These are phyloP conservation scores for Cephalopterus ornatus DNA, from an alignment of 2,113 vertebrate genomes.

Conservation along the genomic window DNA sequence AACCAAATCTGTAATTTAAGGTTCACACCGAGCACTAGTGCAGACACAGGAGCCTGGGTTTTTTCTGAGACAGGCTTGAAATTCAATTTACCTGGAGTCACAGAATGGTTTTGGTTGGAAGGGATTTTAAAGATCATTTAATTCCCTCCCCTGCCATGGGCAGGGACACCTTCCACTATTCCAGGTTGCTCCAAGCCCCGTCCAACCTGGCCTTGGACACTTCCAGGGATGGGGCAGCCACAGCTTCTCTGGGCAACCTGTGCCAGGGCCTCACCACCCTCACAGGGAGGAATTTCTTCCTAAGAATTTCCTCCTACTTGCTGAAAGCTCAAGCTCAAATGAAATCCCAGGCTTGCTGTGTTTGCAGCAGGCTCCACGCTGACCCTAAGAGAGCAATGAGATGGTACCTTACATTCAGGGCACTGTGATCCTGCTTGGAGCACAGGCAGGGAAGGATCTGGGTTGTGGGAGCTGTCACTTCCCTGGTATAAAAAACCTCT, in stretches of 20 bases:
- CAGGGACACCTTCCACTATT: background rate
- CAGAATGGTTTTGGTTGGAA: background rate
- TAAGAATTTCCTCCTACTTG: background rate
- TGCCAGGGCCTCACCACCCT: background rate
- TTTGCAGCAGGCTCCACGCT: background rate
- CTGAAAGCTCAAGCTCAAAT: background rate
- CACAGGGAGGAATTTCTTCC: background rate
- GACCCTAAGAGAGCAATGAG: background rate
- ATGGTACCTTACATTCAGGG: background rate
- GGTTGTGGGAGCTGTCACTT: background rate
- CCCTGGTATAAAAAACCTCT: background rate
- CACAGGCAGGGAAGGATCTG: background rate
- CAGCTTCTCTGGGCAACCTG: background rate
- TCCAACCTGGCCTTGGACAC: background rate
- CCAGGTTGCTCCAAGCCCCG: background rate
- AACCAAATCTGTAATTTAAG: background rate
- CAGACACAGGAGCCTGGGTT: background rate
- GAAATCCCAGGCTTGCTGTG: background rate
- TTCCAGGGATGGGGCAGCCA: background rate
- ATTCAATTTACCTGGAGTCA: background rate
- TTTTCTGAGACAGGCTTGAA: background rate
- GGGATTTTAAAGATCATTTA: background rate
- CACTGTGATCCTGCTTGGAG: rapidly evolving
- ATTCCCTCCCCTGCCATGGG: background rate
- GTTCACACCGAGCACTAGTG: background rate